Evolutionary conservation across 1,140 invertebrate genomes (phyloP).

Genomic region (Prorops nasuta): DNA sequence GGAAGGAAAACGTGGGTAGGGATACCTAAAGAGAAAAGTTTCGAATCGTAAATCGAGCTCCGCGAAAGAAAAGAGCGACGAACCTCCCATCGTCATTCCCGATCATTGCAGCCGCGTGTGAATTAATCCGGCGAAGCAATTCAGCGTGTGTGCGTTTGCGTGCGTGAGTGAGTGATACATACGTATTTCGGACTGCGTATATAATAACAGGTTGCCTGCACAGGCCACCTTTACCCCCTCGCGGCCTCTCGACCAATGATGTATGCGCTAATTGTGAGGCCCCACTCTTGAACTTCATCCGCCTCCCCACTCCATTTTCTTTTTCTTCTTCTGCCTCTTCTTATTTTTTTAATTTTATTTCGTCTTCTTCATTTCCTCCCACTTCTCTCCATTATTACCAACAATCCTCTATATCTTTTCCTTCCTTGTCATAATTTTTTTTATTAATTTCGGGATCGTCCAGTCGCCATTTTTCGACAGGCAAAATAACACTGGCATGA

Average conservation of each 20-base stretch:
- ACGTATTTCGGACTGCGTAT: conserved; percentile 41
- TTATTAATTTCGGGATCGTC: no score
- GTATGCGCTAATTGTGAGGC: conserved; percentile 42
- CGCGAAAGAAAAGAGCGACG: background rate
- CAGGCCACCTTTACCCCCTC: conserved; percentile 33
- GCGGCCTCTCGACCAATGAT: conserved; percentile 21
- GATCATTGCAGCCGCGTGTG: conserved; percentile 30
- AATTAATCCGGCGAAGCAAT: conserved; percentile 46
- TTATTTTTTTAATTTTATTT: conserved; percentile 1
- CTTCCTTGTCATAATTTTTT: no score
- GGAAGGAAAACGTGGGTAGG: no score
- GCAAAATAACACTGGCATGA: no score
- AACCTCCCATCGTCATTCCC: background rate
- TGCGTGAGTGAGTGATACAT: conserved; percentile 45
- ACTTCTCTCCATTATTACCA: conserved; percentile 9
- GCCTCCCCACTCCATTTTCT: no score
- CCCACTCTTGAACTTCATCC: no score
- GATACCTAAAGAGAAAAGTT: conserved; percentile 4
- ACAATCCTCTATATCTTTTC: background rate
- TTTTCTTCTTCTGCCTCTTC: conserved; percentile 19
- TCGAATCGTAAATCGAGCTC: conserved; percentile 10
- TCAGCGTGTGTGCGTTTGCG: conserved; percentile 15
- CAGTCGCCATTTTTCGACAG: no score
- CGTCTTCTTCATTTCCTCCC: conserved; percentile 3
- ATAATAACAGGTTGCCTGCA: conserved; percentile 54